These are phyloP conservation scores for Pristiophorus japonicus DNA, from an alignment of 2,113 vertebrate genomes.

Conservation along the genomic window DNA sequence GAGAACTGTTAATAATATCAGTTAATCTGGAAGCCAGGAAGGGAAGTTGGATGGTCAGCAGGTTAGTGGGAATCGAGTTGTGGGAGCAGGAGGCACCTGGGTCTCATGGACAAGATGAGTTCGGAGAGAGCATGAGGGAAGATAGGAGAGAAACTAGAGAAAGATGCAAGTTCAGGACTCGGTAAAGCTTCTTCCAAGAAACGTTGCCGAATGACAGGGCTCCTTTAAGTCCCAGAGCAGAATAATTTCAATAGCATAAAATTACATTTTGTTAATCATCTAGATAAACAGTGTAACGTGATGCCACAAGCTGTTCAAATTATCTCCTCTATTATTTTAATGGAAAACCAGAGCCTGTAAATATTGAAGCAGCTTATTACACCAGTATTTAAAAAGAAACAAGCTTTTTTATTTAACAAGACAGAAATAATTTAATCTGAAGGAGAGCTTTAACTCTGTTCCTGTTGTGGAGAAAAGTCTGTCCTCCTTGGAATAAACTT, in stretches of 20 bases:
- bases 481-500: not conserved
- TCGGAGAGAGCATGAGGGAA: not conserved
- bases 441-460: not conserved
- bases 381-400: not conserved
- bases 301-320: constrained; percentile 33
- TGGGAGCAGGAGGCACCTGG: not conserved
- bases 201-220: not conserved
- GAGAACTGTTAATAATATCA: not conserved
- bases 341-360: constrained; percentile 24
- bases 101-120: not conserved
- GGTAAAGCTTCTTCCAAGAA: not conserved
- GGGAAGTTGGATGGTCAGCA: not conserved
- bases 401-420: not conserved
- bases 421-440: constrained; percentile 21
- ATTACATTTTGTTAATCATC: constrained; percentile 22
- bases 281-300: constrained; percentile 10
- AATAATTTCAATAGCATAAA: not conserved
- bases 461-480: constrained; percentile 13
- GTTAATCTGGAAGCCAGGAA: not conserved
- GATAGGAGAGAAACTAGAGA: not conserved
- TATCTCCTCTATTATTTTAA: constrained; percentile 28
- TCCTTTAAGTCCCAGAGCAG: not conserved
- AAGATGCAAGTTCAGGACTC: not conserved
- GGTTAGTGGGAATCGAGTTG: not conserved
- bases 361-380: constrained; percentile 19